These are phyloP conservation scores for Chrysotoxum bicinctum DNA, from an alignment of 2,888 invertebrate genomes.

Conservation along the genomic window DNA sequence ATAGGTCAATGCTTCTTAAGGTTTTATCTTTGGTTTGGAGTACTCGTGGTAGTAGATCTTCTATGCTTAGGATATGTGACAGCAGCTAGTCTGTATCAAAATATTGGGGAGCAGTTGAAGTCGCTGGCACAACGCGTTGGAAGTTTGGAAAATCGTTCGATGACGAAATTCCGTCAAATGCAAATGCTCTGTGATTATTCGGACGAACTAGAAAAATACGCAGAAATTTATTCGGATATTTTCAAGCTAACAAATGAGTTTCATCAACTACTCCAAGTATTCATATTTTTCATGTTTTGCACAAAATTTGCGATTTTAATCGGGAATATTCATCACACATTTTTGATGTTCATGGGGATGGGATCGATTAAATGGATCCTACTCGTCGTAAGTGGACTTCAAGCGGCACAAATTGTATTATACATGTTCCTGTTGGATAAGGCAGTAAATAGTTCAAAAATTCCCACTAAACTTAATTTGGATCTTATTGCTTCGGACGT, in stretches of 20 bases:
- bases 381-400: conserved; percentile 66
- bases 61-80: conserved; percentile 12
- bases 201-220: conserved; percentile 75
- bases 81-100: not conserved
- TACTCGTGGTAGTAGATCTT: not conserved
- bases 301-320: conserved; percentile 76
- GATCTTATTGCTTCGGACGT: conserved; percentile 77
- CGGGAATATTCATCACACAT: conserved; percentile 76
- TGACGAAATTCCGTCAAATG: conserved; percentile 75
- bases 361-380: conserved; percentile 62
- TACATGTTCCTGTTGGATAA: conserved; percentile 75
- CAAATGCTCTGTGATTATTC: conserved; percentile 75
- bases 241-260: conserved; percentile 74
- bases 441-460: conserved; percentile 74
- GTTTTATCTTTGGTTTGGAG: not conserved
- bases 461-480: conserved; percentile 74
- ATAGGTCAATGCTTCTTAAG: not conserved
- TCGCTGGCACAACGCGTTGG: conserved; percentile 1
- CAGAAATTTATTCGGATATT: conserved; percentile 74
- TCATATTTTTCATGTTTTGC: conserved; percentile 77
- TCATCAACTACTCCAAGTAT: conserved; percentile 75
- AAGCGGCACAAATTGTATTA: conserved; percentile 74
- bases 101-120: conserved; percentile 9
- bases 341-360: conserved; percentile 72
- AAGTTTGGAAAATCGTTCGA: not conserved